phyloP scores from a whole-genome alignment of 2,888 invertebrate genomes.

The Machimus rusticus region DNA sequence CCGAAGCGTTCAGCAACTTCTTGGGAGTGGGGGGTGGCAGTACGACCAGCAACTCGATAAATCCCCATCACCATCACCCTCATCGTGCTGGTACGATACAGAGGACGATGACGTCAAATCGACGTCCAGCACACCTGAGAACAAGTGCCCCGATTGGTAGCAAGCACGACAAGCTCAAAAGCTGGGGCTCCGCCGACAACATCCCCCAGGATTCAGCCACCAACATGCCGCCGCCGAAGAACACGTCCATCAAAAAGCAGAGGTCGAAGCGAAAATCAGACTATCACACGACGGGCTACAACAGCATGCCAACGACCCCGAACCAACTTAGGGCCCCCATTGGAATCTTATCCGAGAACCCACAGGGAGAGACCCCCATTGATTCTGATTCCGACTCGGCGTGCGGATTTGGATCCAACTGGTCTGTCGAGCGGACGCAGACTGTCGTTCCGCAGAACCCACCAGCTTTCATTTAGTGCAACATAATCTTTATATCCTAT shows the following conservation, averaged over 20 bases:
- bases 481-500: background rate
- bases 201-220: conserved; percentile 69
- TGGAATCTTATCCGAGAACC: conserved; percentile 51
- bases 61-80: conserved; percentile 52
- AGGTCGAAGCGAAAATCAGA: conserved; percentile 69
- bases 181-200: conserved; percentile 91
- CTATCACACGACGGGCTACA: conserved; percentile 65
- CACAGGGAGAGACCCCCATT: conserved; percentile 59
- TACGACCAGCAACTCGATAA: conserved; percentile 58
- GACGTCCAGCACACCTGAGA: conserved; percentile 56
- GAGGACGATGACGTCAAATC: conserved; percentile 43
- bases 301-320: conserved; percentile 75
- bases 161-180: conserved; percentile 75
- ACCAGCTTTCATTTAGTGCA: conserved; percentile 16
- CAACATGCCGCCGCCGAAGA: conserved; percentile 75
- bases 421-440: conserved; percentile 64
- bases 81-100: conserved; percentile 49
- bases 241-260: conserved; percentile 69
- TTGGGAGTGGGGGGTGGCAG: conserved; percentile 75
- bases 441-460: conserved; percentile 16
- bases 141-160: conserved; percentile 54
- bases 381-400: conserved; percentile 90
- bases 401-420: conserved; percentile 82
- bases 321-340: conserved; percentile 66
- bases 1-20: conserved; percentile 91